Conservation (phyloP, 92 coral and sea anemone species). For the Zoanthus gigantus region DNA sequence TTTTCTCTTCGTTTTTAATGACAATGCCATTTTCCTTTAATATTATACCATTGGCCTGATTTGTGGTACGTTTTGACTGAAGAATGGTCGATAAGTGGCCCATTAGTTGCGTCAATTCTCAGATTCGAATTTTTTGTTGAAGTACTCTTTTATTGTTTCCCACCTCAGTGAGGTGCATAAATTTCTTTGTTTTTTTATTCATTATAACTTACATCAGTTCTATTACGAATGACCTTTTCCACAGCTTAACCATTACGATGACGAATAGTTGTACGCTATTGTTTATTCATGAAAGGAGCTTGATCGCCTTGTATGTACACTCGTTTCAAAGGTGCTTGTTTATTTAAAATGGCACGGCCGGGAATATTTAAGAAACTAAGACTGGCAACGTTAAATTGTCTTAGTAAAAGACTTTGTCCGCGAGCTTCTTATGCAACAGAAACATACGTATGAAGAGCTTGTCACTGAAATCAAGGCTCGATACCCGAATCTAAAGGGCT, state of each 20-base stretch:
- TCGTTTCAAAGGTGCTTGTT: slow-evolving; percentile 56
- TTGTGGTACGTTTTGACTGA: slow-evolving; percentile 32
- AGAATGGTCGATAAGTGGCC: slow-evolving; percentile 36
- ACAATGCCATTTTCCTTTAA: slow-evolving; percentile 26
- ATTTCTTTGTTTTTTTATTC: slow-evolving; percentile 39
- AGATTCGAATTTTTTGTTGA: slow-evolving; percentile 15
- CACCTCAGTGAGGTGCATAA: slow-evolving; percentile 20
- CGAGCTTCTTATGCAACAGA: too few relatives aligned
- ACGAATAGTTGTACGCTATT: slow-evolving; percentile 54
- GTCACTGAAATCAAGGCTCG: too few relatives aligned
- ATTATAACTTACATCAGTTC: slow-evolving; percentile 38
- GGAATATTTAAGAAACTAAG: too few relatives aligned
- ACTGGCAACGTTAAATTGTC: too few relatives aligned
- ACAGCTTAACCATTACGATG: slow-evolving; percentile 35
- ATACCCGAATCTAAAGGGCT: too few relatives aligned
- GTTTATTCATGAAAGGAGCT: slow-evolving; percentile 54
- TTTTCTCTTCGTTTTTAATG: background rate
- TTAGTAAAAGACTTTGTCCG: too few relatives aligned
- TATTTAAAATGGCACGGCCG: slow-evolving; percentile 19
- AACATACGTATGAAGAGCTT: too few relatives aligned
- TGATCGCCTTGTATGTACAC: slow-evolving; percentile 48
- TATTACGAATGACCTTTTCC: slow-evolving; percentile 39
- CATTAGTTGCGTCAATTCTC: slow-evolving; percentile 21
- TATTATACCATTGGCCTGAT: slow-evolving; percentile 35
- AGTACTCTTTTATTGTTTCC: slow-evolving; percentile 33